Base-by-base conservation (phyloP, 1,140 invertebrate species). In the Ericerus pela region DNA sequence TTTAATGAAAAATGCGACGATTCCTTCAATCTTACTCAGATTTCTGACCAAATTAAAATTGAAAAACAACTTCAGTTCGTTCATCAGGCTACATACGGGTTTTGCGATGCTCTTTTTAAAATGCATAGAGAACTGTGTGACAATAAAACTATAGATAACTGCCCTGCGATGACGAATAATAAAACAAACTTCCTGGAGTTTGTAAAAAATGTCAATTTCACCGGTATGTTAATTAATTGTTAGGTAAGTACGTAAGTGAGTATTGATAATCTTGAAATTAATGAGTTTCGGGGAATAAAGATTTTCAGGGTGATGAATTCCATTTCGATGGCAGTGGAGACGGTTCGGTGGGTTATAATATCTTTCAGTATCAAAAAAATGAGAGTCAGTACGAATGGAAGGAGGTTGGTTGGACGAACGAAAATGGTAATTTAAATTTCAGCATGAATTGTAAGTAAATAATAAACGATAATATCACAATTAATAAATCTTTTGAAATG, bases 311-410 rank as follows among this genome's bases (percentile, higher is more conserved):
- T 5, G 88, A 94, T 67, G 76, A 83, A 62, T 96, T 96, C 69
- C 80, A 81, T 59, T 96, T 96, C 69, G 85, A 91, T 67, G 71
- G 68, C 14, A 86, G 89, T 63, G 88, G 89, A 1, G 92, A 96
- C 64, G 92, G 90, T 0, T 91, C 92, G 0, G 86, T 90, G 0
- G 76, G 91, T 3, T 96, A 96, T 72, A 90, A 93, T 64, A 94
- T 96, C 56, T 82, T 96, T 43, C 92, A 96, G 67, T 96, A 93
- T 74, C 90, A 91, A 66, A 86, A 93, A 67, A 76, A 79, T 88
- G 88, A 58, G 2, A 60, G 61, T 1, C 20, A n/a, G 10, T 93
- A 84, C 69, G 75, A 80, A 57, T 96, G 91, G 91, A 74, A 88
- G 12, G 79, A 81, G 57, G 88, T 94, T 1, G 89, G 89, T 1